Evolutionary conservation across 2,797 vertebrate species (phyloP), one percentile per base, ranked within the genome.

Genomic region (Tenualosa thibaudeaui): DNA sequence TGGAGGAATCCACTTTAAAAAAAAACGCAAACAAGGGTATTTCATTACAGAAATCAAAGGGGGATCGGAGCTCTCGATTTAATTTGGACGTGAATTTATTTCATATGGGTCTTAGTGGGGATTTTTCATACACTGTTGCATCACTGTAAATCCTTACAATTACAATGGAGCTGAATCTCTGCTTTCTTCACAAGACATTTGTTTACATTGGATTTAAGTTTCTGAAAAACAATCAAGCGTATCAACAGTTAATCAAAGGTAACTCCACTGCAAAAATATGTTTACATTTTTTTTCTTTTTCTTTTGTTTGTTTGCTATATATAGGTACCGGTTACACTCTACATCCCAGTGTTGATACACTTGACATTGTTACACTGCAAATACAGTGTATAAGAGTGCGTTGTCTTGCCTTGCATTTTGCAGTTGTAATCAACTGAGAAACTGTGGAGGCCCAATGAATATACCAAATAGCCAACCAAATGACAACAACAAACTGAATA

Each of bases 41-140:
- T 78, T 62, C 58, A 24, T 24, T 62, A n/a, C 46, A 4, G 3
- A 84, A 9, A 62, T 62, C 4, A 3, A 53, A 15, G 24, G 58
- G 50, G 68, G 75, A 71, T 7, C 56, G 26, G 12, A 85, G 82
- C 65, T 50, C 43, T 13, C 3, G 15, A 24, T 86, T 84, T 10
- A 22, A 89, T 86, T 53, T 68, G 7, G 40, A 85, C 49, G 49
- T 86, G 37, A 56, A 43, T 83, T 75, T 71, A 26, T 54, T 82
- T 62, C 54, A 7, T 75, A 84, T 87, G 85, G 65, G 10, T 19
- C 54, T 84, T 78, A 24, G 85, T 40, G 68, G 26, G 82, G 58
- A 65, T 10, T 81, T 26, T 49, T 87, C 81, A 58, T 9, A 78
- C 46, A 10, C 3, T 31, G 1, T n/a, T 86, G 60, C 10, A 78